phyloP scores from a whole-genome alignment of 2,888 invertebrate species.

The Amiota mariae region DNA sequence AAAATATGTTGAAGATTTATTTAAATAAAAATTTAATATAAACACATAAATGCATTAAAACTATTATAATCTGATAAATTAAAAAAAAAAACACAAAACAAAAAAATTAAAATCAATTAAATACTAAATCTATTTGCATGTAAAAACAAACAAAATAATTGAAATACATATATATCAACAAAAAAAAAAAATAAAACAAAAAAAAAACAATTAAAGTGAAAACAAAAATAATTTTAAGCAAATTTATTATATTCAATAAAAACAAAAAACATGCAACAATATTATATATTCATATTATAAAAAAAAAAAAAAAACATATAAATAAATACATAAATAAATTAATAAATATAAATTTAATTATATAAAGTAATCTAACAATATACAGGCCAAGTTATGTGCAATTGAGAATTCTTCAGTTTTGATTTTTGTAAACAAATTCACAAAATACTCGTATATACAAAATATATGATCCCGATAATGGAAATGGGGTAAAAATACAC shows the following conservation, averaged over 20 bases:
- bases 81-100: conserved; percentile 45
- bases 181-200: conserved; percentile 46
- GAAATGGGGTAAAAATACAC: too few relatives aligned
- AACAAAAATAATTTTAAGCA: conserved; percentile 21
- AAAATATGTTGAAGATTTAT: conserved; percentile 18
- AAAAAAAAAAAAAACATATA: conserved; percentile 18
- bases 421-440: conserved; percentile 40
- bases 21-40: conserved; percentile 16
- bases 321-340: neutral
- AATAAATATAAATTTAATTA: conserved; percentile 6
- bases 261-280: conserved; percentile 5
- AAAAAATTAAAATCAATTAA: conserved; percentile 55
- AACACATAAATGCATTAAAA: conserved; percentile 15
- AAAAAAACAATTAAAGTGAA: conserved; percentile 16
- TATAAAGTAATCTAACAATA: conserved; percentile 31
- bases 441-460: neutral
- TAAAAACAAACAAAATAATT: conserved; percentile 54
- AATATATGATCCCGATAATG: too few relatives aligned
- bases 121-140: conserved; percentile 57
- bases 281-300: conserved; percentile 13
- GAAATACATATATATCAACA: too few relatives aligned
- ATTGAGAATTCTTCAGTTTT: conserved; percentile 40
- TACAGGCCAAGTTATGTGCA: conserved; percentile 65
- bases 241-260: conserved; percentile 45
- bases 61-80: conserved; percentile 53